Evolutionary conservation across 2,113 vertebrate species (phyloP).

Genomic region (Hippolais icterina): DNA sequence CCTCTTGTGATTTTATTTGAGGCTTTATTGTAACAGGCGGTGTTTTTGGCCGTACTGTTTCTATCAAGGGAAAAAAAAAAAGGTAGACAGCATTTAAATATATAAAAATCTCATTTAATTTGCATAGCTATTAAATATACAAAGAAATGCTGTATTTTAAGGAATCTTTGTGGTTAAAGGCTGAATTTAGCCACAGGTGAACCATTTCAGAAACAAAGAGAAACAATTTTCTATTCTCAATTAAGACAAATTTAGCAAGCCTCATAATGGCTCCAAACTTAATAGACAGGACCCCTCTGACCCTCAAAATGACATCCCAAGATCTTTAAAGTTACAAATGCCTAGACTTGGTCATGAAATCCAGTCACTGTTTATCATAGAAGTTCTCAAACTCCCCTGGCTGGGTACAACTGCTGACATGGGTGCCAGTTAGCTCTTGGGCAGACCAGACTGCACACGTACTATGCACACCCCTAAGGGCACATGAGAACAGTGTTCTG

Average conservation of each 20-base stretch:
- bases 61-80: slow-evolving; percentile 64
- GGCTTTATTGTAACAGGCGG: slow-evolving; percentile 87
- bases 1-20: slow-evolving; percentile 83
- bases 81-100: not conserved
- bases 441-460: not conserved
- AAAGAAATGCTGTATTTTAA: not conserved
- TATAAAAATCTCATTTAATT: not conserved
- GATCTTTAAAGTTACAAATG: not conserved
- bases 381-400: not conserved
- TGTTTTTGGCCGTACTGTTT: slow-evolving; percentile 89
- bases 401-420: not conserved
- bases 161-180: not conserved
- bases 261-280: not conserved
- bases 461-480: rapidly evolving
- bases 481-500: rapidly evolving
- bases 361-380: not conserved
- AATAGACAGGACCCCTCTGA: not conserved
- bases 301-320: not conserved
- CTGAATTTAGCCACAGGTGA: not conserved
- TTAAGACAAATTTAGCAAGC: not conserved
- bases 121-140: not conserved
- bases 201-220: not conserved
- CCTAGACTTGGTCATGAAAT: not conserved
- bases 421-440: not conserved
- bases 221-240: not conserved